Conservation (phyloP, 2,113 vertebrate genomes). For the Platycercus adscitus region DNA sequence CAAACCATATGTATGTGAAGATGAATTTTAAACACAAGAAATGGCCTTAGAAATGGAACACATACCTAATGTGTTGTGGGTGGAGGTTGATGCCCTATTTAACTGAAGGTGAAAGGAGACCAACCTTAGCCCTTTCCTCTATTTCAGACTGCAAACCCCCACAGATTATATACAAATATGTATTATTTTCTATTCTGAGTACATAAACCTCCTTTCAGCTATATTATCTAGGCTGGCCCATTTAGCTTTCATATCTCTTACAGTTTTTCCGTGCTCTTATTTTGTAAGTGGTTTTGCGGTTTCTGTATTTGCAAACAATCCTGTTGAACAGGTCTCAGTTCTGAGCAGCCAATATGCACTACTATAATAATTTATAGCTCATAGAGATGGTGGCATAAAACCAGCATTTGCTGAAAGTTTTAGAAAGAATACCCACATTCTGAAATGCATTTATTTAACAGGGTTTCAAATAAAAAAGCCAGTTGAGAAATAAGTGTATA, state of each 20-base stretch:
- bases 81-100: neutral
- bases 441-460: conserved; percentile 1
- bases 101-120: neutral
- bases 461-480: conserved; percentile 19
- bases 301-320: neutral
- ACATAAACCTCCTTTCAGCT: neutral
- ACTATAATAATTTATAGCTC: neutral
- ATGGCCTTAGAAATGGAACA: neutral
- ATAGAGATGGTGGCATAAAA: neutral
- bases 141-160: neutral
- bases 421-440: neutral
- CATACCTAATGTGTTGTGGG: neutral
- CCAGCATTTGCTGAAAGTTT: neutral
- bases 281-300: neutral
- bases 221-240: neutral
- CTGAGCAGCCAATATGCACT: neutral
- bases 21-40: conserved; percentile 16
- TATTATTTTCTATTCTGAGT: neutral
- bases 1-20: neutral
- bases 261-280: neutral
- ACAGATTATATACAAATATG: neutral
- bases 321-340: neutral
- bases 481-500: neutral
- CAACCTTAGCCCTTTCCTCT: neutral
- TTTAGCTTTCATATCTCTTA: neutral